These are phyloP conservation scores for Microcebus ravelobensis DNA, from an alignment of 2,113 vertebrate genomes.

Conservation along the genomic window DNA sequence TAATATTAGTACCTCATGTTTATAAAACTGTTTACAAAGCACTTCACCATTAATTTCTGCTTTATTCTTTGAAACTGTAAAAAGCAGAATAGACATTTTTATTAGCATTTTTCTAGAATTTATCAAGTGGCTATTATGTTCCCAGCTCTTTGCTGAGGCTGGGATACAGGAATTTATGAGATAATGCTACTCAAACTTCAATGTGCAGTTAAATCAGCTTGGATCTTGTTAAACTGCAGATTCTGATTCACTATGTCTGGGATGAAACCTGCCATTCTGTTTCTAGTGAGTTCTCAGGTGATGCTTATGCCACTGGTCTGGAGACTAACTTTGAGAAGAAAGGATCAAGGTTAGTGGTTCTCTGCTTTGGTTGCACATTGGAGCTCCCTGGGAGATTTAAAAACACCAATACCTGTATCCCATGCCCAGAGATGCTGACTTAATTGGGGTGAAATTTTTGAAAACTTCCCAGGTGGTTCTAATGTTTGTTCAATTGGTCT, in stretches of 20 bases:
- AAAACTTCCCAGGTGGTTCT: background rate
- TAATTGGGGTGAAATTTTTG: background rate
- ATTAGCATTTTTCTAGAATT: slow-evolving; percentile 6
- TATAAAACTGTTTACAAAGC: background rate
- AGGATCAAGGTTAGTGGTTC: background rate
- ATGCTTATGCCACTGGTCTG: background rate
- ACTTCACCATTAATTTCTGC: background rate
- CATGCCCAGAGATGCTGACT: background rate
- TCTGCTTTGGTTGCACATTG: background rate
- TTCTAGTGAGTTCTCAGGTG: background rate
- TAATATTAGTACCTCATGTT: background rate
- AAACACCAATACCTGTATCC: background rate
- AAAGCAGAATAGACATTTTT: slow-evolving; percentile 7
- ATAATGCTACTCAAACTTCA: background rate
- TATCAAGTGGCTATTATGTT: background rate
- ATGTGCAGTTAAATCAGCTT: background rate
- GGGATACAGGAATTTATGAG: background rate
- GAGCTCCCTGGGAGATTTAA: background rate
- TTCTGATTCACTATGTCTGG: background rate
- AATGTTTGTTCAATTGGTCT: background rate
- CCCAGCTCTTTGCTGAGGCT: background rate
- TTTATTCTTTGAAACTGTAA: slow-evolving; percentile 13
- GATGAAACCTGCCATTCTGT: background rate
- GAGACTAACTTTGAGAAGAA: background rate
- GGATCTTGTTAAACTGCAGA: background rate